These are phyloP conservation scores for Stigmatopora argus DNA, from an alignment of 2,113 vertebrate species.

Conservation along the genomic window DNA sequence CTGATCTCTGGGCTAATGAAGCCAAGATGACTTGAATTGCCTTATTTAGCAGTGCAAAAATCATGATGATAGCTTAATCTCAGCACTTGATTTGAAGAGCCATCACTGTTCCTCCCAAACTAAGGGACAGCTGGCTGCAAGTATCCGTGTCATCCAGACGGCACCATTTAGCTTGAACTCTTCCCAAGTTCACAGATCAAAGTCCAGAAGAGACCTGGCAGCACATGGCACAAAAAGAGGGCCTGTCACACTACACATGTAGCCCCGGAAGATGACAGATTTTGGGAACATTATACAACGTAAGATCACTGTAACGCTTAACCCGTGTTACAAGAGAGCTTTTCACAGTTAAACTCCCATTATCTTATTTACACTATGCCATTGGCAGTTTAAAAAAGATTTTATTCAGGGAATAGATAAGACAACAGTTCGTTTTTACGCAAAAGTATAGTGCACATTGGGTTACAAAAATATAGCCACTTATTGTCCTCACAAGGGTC, in stretches of 20 bases:
- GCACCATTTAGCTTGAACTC: constrained; percentile 28
- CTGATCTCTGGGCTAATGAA: constrained; percentile 28
- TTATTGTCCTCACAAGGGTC: no score
- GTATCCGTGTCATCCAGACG: constrained; percentile 44
- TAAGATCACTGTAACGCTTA: not conserved
- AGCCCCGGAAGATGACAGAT: constrained; percentile 23
- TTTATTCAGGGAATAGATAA: not conserved
- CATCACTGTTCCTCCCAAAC: constrained; percentile 36
- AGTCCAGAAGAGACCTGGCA: constrained; percentile 33
- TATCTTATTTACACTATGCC: not conserved
- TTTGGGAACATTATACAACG: not conserved
- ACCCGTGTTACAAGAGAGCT: not conserved
- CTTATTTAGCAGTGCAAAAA: constrained; percentile 26
- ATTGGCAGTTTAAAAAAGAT: no score
- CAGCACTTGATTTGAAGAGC: constrained; percentile 26
- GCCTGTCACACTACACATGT: constrained; percentile 46
- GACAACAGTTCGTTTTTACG: not conserved
- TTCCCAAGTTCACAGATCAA: constrained; percentile 47
- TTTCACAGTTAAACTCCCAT: not conserved
- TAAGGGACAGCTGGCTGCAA: constrained; percentile 55
- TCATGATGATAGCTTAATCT: constrained; percentile 19
- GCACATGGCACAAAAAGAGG: constrained; percentile 52
- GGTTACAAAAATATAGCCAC: not conserved
- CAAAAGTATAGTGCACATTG: not conserved
- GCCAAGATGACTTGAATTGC: constrained; percentile 19